phyloP scores from a whole-genome alignment of 2,888 invertebrate genomes.

The Drosophila putrida region DNA sequence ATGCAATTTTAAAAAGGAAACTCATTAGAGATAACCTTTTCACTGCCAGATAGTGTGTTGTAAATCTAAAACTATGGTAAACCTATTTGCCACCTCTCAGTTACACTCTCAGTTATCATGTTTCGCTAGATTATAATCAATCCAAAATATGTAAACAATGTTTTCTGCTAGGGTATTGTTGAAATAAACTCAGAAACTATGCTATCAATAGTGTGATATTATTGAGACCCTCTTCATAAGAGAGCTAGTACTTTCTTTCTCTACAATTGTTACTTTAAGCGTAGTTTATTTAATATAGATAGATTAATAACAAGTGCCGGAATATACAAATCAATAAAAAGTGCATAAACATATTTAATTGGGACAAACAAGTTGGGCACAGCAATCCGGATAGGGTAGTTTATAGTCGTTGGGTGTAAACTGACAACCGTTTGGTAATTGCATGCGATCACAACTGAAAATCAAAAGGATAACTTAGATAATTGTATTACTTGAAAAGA shows the following conservation, averaged over 20 bases:
- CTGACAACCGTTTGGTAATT: conserved; percentile 52
- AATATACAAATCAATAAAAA: too few species aligned
- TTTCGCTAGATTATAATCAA: conserved; percentile 1
- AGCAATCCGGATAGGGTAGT: conserved; percentile 71
- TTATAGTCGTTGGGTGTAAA: conserved; percentile 58
- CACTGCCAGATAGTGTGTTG: background rate
- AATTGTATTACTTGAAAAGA: background rate
- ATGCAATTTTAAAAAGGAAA: background rate
- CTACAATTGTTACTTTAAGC: too few species aligned
- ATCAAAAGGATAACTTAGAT: background rate
- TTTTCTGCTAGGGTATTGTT: background rate
- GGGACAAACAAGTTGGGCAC: conserved; percentile 46
- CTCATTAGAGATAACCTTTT: conserved; percentile 3
- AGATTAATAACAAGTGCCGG: too few species aligned
- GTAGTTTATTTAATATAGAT: too few species aligned
- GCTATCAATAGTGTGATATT: too few species aligned
- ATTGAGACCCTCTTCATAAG: too few species aligned
- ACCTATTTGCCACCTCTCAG: background rate
- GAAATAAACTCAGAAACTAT: too few species aligned
- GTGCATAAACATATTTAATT: background rate
- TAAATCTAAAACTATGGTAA: background rate
- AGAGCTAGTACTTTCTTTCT: too few species aligned
- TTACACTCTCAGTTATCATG: too few species aligned
- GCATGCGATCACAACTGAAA: conserved; percentile 68
- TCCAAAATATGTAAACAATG: background rate